Evolutionary conservation across 2,113 vertebrate genomes (phyloP).

Genomic region (Eublepharis macularius): DNA sequence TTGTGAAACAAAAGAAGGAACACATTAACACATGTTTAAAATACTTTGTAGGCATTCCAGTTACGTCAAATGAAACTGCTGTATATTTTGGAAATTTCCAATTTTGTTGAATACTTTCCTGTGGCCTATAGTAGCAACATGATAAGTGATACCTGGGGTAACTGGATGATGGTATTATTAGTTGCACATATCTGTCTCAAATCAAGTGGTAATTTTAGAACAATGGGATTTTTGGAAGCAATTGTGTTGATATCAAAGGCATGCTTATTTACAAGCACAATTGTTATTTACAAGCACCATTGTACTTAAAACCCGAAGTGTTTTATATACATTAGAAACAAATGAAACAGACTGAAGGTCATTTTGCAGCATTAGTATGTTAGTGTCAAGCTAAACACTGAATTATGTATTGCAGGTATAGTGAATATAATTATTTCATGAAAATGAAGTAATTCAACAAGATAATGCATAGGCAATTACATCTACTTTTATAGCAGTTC

Average conservation of each 20-base stretch:
- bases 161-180: conserved; percentile 40
- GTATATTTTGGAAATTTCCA: fast-evolving
- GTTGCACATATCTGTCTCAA: conserved; percentile 4
- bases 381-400: not conserved
- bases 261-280: conserved; percentile 3
- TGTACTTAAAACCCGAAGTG: not conserved
- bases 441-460: not conserved
- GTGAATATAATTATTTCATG: not conserved
- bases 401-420: not conserved
- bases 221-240: not conserved
- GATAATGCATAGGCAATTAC: not conserved
- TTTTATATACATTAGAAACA: not conserved
- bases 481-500: not conserved
- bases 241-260: conserved; percentile 35
- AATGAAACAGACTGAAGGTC: not conserved
- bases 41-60: not conserved
- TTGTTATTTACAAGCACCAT: conserved; percentile 21
- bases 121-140: not conserved
- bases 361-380: not conserved
- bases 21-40: not conserved
- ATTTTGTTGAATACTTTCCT: conserved; percentile 4
- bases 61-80: not conserved
- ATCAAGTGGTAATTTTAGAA: not conserved
- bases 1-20: not conserved
- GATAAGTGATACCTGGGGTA: not conserved